Conservation (phyloP, 2,113 vertebrate species). For the Corythaixoides concolor region DNA sequence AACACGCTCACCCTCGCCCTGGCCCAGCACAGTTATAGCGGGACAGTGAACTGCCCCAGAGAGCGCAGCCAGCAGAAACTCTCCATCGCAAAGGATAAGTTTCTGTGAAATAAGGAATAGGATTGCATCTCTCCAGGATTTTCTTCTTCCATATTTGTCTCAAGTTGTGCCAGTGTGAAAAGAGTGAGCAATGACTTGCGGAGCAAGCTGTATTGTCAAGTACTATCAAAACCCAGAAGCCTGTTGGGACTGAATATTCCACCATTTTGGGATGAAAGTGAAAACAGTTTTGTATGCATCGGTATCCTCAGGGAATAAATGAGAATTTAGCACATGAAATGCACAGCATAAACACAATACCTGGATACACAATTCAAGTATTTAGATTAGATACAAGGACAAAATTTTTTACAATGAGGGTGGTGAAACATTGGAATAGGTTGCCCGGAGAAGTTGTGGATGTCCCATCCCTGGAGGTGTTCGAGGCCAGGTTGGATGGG, state of each 20-base stretch:
- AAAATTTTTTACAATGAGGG: no score
- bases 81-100: rapidly evolving
- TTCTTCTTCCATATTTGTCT: rapidly evolving
- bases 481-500: no score
- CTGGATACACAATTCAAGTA: background rate
- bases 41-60: background rate
- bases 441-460: no score
- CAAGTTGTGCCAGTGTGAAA: background rate
- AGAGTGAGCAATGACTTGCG: background rate
- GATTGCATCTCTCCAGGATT: rapidly evolving
- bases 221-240: background rate
- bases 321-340: background rate
- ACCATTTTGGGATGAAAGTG: background rate
- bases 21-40: rapidly evolving
- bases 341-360: background rate
- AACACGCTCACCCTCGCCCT: rapidly evolving
- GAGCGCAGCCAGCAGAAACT: rapidly evolving
- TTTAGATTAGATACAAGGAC: no score
- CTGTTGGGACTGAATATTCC: background rate
- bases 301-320: background rate
- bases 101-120: rapidly evolving
- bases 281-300: background rate
- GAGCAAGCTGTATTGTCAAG: rapidly evolving
- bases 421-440: no score
- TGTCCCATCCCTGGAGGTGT: no score